Evolutionary conservation across 2,113 vertebrate species (phyloP), one percentile per base, ranked within the genome.

Genomic region (Tragelaphus strepsiceros): DNA sequence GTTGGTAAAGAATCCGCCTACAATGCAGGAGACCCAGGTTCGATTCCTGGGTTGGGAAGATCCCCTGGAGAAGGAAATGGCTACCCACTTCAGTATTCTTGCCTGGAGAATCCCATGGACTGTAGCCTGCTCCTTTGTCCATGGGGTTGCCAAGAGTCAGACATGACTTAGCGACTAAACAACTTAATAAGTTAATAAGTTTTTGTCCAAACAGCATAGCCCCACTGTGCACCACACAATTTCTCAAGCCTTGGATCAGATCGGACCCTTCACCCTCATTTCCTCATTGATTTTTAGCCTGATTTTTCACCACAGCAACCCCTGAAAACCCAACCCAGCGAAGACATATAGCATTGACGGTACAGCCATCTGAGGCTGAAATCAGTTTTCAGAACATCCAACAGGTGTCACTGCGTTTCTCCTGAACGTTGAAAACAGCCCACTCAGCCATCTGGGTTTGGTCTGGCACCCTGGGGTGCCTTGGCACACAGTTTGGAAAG

Each of bases 11-110:
- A 39, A 39, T 71, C n/a, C 0, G 0, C 67, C 19, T 71, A 39
- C n/a, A 39, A 39, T 6, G 19, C 67, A 22, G 19, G n/a, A 74
- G 67, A 13, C n/a, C 35, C 1, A 0, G 19, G 67, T 74, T 74
- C 0, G 0, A 71, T 39, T 39, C 67, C 67, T 71, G n/a, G n/a
- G n/a, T 3, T 1, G 5, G n/a, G 10, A 71, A 71, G 5, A 39
- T 71, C n/a, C 67, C 67, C 67, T 71, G 67, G 9, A 22, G n/a
- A 39, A 71, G 19, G 67, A 39, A 71, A 71, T 39, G 19, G 67
- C 19, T 1, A 6, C n/a, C 19, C 67, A 12, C 67, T 71, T n/a
- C 67, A 71, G 67, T 12, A 39, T 3, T 71, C n/a, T 71, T 71
- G 67, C n/a, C 19, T 71, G n/a, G n/a, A 71, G 19, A 71, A 22